Evolutionary conservation across 2,888 invertebrate genomes (phyloP).

Genomic region (Lacanobia oleracea): DNA sequence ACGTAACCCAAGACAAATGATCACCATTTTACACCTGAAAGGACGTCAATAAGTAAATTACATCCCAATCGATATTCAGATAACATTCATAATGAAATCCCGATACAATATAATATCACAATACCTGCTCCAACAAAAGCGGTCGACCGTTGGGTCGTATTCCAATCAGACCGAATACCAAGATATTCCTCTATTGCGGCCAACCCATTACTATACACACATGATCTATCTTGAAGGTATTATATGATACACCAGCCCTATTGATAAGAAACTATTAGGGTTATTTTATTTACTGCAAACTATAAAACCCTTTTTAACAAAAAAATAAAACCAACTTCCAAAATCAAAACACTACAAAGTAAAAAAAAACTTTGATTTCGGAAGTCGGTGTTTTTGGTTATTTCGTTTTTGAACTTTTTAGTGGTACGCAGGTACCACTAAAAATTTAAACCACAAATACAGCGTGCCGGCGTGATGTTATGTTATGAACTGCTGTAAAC

Average conservation of each 20-base stretch:
- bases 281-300: not conserved
- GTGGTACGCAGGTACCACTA: no score
- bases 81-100: conserved; percentile 41
- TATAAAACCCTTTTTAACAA: not conserved
- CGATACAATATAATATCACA: conserved; percentile 36
- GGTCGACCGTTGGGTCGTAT: conserved; percentile 15
- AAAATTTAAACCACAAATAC: no score
- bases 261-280: not conserved
- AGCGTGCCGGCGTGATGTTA: no score
- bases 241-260: not conserved
- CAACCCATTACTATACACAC: conserved; percentile 9
- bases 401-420: no score
- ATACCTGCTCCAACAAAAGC: conserved; percentile 35
- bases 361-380: no score
- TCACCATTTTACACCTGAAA: conserved; percentile 6
- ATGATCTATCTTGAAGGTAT: conserved; percentile 13
- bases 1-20: not conserved
- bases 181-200: conserved; percentile 26
- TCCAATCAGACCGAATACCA: conserved; percentile 24
- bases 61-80: conserved; percentile 25
- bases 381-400: no score
- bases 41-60: conserved; percentile 7
- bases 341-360: no score
- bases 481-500: no score
- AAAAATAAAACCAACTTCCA: no score